Conservation (phyloP, 1,140 invertebrate species). For the Temnothorax longispinosus region DNA sequence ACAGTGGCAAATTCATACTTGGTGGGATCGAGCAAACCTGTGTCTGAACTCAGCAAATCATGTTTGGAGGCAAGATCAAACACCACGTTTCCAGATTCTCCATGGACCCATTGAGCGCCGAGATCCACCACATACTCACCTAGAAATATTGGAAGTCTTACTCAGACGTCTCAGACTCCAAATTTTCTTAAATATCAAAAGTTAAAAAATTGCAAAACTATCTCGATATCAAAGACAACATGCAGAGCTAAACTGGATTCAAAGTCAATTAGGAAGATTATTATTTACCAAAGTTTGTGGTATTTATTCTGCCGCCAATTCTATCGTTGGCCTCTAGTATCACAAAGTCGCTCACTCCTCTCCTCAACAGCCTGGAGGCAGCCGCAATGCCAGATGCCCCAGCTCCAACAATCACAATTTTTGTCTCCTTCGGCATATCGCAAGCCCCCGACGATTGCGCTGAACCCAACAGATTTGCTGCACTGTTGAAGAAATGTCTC, state of each 20-base stretch:
- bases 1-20: conserved; percentile 79
- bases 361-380: conserved; percentile 84
- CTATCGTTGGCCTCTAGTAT: conserved; percentile 88
- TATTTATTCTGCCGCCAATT: conserved; percentile 87
- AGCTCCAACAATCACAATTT: conserved; percentile 87
- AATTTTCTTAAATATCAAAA: conserved; percentile 10
- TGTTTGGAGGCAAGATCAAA: conserved; percentile 88
- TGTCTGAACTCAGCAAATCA: conserved; percentile 84
- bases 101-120: conserved; percentile 95
- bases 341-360: conserved; percentile 85
- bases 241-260: neutral
- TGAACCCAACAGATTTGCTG: neutral
- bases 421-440: conserved; percentile 65
- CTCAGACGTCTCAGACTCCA: neutral
- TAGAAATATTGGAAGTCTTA: conserved; percentile 63
- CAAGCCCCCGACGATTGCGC: neutral
- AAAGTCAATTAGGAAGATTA: neutral
- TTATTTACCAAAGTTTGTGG: conserved; percentile 83
- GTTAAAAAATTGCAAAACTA: neutral
- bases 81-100: conserved; percentile 90
- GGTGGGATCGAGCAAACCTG: conserved; percentile 70
- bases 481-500: neutral
- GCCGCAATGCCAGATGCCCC: conserved; percentile 88
- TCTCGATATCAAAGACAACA: neutral
- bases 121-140: conserved; percentile 89